Percentiles rank a stretch among this genome's conserved stretches.
phyloP scores from a whole-genome alignment of 2,888 invertebrate genomes.

The Cecidostiba fungosa region DNA sequence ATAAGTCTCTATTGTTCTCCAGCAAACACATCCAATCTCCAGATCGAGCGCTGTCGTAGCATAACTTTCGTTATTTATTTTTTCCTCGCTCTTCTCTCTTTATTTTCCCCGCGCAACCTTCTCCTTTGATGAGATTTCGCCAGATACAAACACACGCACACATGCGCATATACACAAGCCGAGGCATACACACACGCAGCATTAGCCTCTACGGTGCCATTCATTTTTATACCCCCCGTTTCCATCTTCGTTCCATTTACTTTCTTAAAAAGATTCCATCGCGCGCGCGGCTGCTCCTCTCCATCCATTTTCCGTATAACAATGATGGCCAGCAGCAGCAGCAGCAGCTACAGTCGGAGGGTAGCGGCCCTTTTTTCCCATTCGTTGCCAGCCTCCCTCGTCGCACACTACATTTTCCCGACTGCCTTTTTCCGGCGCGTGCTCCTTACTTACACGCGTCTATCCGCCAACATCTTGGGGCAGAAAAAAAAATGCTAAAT shows the following conservation, averaged over 20 bases:
- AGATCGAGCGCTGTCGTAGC: not conserved
- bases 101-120: conserved; percentile 14
- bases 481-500: conserved; percentile 69
- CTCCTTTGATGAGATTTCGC: conserved; percentile 46
- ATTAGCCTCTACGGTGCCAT: conserved; percentile 63
- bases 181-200: conserved; percentile 5
- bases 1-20: not conserved
- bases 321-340: conserved; percentile 67
- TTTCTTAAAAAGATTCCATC: conserved; percentile 71
- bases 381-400: conserved; percentile 40
- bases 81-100: not conserved
- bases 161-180: not conserved
- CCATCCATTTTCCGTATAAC: conserved; percentile 70
- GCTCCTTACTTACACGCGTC: conserved; percentile 29
- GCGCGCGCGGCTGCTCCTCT: conserved; percentile 55
- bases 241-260: conserved; percentile 72
- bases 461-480: conserved; percentile 54
- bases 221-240: conserved; percentile 71
- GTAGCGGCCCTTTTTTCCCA: conserved; percentile 12
- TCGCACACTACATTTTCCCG: conserved; percentile 37
- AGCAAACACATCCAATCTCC: conserved; percentile 24
- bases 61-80: conserved; percentile 21
- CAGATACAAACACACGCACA: not conserved
- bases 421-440: conserved; percentile 13
- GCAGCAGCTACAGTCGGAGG: conserved; percentile 9